Percentiles rank a stretch among this genome's conserved stretches.
These are phyloP conservation scores for Scartelaos histophorus DNA, from an alignment of 2,113 vertebrate genomes.

Conservation along the genomic window DNA sequence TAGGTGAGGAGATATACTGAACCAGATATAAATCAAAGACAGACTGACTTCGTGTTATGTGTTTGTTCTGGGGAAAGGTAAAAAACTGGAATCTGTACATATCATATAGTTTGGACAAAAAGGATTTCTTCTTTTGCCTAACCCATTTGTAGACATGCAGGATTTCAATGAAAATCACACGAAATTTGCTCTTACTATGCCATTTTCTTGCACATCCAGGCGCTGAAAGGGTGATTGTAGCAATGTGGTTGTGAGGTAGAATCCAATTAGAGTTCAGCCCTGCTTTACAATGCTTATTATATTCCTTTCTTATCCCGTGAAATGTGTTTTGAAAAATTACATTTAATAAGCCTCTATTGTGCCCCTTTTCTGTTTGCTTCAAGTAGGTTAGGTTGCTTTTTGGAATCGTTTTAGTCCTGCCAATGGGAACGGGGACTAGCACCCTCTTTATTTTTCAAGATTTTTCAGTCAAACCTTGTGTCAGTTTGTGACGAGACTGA, in stretches of 20 bases:
- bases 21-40: slow-evolving; percentile 5
- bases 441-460: too few species aligned
- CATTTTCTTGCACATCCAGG: background rate
- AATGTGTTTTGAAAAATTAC: slow-evolving; percentile 3
- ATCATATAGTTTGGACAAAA: background rate
- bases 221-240: background rate
- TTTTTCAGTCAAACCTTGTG: too few species aligned
- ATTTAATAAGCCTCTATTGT: slow-evolving; percentile 2
- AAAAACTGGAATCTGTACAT: slow-evolving; percentile 1
- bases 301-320: background rate
- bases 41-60: background rate
- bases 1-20: slow-evolving; percentile 13
- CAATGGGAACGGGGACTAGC: background rate
- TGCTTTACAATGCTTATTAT: background rate
- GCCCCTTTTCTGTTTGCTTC: background rate
- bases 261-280: slow-evolving; percentile 4
- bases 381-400: slow-evolving; percentile 9
- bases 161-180: background rate
- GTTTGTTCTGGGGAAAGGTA: background rate
- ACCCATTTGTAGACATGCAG: slow-evolving; percentile 4
- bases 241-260: background rate
- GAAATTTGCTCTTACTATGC: background rate
- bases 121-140: slow-evolving; percentile 1
- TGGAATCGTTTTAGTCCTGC: background rate
- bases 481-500: too few species aligned